Evolutionary conservation across 2,888 invertebrate species (phyloP).

Genomic region (Phlogophora meticulosa): DNA sequence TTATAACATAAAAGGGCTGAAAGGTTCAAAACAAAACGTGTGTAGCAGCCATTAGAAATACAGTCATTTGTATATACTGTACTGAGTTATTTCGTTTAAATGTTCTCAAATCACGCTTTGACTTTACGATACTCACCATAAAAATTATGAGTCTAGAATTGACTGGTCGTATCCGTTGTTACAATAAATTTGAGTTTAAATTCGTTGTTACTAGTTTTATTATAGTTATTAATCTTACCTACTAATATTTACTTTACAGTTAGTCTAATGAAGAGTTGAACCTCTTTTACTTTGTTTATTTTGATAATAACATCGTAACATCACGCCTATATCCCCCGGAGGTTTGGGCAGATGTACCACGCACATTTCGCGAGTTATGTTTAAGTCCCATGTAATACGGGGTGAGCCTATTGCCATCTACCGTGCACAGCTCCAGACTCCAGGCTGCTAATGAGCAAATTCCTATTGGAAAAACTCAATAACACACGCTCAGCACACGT

Average conservation of each 20-base stretch:
- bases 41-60: constrained; percentile 47
- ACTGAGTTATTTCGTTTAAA: constrained; percentile 57
- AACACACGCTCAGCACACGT: too few relatives aligned
- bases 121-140: constrained; percentile 41
- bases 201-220: constrained; percentile 30
- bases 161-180: constrained; percentile 24
- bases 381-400: too few relatives aligned
- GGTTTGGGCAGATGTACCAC: too few relatives aligned
- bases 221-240: constrained; percentile 25
- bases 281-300: neutral
- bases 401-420: too few relatives aligned
- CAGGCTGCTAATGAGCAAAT: too few relatives aligned
- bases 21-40: constrained; percentile 33
- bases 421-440: too few relatives aligned
- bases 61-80: constrained; percentile 45
- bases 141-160: constrained; percentile 35
- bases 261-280: neutral
- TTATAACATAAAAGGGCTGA: constrained; percentile 10
- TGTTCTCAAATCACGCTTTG: constrained; percentile 58
- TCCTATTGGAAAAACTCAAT: too few relatives aligned
- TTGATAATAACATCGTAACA: too few relatives aligned
- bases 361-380: too few relatives aligned
- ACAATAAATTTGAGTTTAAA: constrained; percentile 37
- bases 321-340: too few relatives aligned
- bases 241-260: neutral